Base-by-base conservation (phyloP, 2,888 invertebrate species). In the Labia minor region DNA sequence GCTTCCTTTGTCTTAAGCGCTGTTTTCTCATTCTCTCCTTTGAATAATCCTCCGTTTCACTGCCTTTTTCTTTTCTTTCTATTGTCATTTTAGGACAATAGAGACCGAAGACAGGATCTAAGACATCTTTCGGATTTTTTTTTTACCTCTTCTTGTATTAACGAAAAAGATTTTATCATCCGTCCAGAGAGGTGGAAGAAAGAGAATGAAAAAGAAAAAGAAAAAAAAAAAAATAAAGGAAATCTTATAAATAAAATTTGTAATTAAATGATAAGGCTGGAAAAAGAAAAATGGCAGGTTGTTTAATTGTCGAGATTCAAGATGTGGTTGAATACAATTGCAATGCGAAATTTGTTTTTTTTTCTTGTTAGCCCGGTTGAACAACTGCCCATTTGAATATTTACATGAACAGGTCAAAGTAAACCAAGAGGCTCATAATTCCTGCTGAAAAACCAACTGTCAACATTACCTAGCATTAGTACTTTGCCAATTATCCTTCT, bases 161-260 rank as follows among this genome's bases (percentile, higher is more conserved):
- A 14, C 49, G 14, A 49, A 49, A 10, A 49, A 49, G 49, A 49
- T 49, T 49, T 49, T 49, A 49, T 49, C 49, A n/a, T 49, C 14
- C n/a, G n/a, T n/a, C n/a, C n/a, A n/a, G n/a, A n/a, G n/a, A n/a
- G n/a, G n/a, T n/a, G n/a, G n/a, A n/a, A n/a, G n/a, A n/a, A n/a
- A n/a, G n/a, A n/a, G n/a, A n/a, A n/a, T n/a, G n/a, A n/a, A n/a
- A n/a, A 49, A 14, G 14, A 16, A 49, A 49, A 16, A 14, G 14
- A 14, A 49, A 14, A 49, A 3, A 49, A 14, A 49, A 49, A 49
- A 49, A 49, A 49, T n/a, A 2, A 49, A 49, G 49, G 49, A 49
- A 49, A 49, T 49, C 49, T 49, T 49, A 49, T 49, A 49, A 49
- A 49, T 49, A 49, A 49, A 49, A 49, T 49, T 49, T 49, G 49